Base-by-base conservation (phyloP, 1,140 invertebrate species). In the Copidosoma floridanum region DNA sequence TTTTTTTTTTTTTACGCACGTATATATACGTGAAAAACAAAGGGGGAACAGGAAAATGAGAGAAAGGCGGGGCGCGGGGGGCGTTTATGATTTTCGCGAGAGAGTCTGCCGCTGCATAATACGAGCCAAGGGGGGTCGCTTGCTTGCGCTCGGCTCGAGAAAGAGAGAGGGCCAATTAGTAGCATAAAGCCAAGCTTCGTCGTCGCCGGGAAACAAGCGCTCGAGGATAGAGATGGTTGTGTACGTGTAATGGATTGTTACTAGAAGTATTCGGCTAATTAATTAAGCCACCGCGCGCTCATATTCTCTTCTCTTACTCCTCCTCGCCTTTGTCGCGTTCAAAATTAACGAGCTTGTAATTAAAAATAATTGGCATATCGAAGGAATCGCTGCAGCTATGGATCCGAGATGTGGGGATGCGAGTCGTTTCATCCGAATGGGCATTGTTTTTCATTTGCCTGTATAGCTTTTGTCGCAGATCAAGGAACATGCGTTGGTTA, bases 201-300 rank as follows among this genome's bases (percentile, higher is more conserved):
- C 47, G 24, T 44, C 21, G 18, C 27, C 12, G 26, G 7, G 3
- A 71, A 71, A 71, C 69, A 65, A 63, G 68, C 68, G 71, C 67
- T 67, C 65, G 69, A 68, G 67, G 65, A 16, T 16, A 18, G 21
- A 24, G 70, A 74, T 78, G 77, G 70, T 72, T 79, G 76, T 80
- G 77, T 79, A 77, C 74, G 77, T 77, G 76, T 78, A 79, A 81
- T 79, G 73, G 75, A 79, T 81, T 79, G 76, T 80, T 80, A 77
- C 75, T 78, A 76, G 77, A 77, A 81, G 76, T 79, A 80, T 79
- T 77, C 71, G 75, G 75, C 78, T 80, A 81, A 81, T 81, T 81
- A 80, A 79, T 81, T 76, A 79, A 81, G 76, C 76, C 70, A 65
- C 73, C 56, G 65, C 61, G 56, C 69, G 64, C 66, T 23, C 56